phyloP scores from a whole-genome alignment of 2,888 invertebrate genomes.

The Electrophaes corylata region DNA sequence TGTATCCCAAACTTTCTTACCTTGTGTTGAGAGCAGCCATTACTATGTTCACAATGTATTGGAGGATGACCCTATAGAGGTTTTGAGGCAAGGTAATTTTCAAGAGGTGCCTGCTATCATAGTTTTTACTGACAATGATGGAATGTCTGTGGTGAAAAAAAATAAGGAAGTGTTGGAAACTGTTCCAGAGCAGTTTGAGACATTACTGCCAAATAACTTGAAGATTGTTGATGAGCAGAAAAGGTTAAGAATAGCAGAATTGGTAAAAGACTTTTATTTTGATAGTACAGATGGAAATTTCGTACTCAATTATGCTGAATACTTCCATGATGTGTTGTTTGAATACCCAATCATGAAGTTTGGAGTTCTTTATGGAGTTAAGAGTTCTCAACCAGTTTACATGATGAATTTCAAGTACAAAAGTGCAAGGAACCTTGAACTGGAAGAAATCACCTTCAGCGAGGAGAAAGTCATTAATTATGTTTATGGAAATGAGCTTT shows the following conservation, averaged over 20 bases:
- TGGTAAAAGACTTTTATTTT: conserved; percentile 69
- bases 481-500: conserved; percentile 47
- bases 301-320: conserved; percentile 55
- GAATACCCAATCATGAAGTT: conserved; percentile 67
- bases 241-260: conserved; percentile 52
- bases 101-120: conserved; percentile 63
- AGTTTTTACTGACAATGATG: conserved; percentile 53
- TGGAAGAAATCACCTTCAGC: conserved; percentile 10
- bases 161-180: conserved; percentile 46
- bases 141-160: conserved; percentile 44
- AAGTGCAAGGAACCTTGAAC: conserved; percentile 5
- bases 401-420: conserved; percentile 56
- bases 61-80: conserved; percentile 58
- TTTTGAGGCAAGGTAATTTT: conserved; percentile 51
- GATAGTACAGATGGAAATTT: conserved; percentile 41
- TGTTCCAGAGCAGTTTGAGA: conserved; percentile 55
- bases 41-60: conserved; percentile 49
- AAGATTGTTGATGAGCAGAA: conserved; percentile 50
- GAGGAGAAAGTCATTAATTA: conserved; percentile 52
- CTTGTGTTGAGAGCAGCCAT: conserved; percentile 61
- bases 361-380: conserved; percentile 56
- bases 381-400: conserved; percentile 56
- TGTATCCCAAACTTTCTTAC: conserved; percentile 52
- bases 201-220: conserved; percentile 66
- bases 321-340: conserved; percentile 62